Conservation (phyloP, 2,113 vertebrate species). For the Ceratotherium simum region DNA sequence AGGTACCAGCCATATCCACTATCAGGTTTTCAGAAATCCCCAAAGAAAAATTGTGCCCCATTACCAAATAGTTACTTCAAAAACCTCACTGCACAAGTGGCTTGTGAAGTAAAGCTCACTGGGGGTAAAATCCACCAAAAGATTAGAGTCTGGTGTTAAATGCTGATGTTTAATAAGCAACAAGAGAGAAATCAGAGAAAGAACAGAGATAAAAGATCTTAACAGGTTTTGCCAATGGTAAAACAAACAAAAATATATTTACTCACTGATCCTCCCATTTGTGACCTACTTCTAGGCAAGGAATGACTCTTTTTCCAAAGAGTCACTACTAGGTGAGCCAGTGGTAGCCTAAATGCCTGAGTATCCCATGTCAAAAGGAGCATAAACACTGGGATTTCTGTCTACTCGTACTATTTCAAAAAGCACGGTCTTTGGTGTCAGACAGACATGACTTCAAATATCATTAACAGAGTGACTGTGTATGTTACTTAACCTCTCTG, state of each 20-base stretch:
- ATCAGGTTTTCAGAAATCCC: slow-evolving; percentile 46
- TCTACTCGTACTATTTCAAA: neutral
- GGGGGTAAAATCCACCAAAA: slow-evolving; percentile 33
- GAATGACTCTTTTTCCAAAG: slow-evolving; percentile 42
- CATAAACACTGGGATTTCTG: neutral
- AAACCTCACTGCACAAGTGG: neutral
- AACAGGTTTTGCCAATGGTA: slow-evolving; percentile 1
- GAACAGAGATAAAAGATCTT: slow-evolving; percentile 11
- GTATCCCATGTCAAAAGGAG: neutral
- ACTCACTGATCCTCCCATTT: neutral
- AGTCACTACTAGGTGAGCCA: neutral
- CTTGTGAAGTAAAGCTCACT: neutral
- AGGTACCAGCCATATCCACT: neutral
- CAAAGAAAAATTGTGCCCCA: slow-evolving; percentile 34
- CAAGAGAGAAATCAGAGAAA: slow-evolving; percentile 6
- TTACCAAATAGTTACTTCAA: slow-evolving; percentile 1
- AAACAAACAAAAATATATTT: slow-evolving; percentile 58
- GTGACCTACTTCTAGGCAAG: slow-evolving; percentile 30
- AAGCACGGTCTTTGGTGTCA: slow-evolving; percentile 30
- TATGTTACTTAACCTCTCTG: slow-evolving; percentile 18
- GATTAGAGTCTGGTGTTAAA: slow-evolving; percentile 34
- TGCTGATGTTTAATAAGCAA: slow-evolving; percentile 52
- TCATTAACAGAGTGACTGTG: neutral
- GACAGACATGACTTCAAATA: slow-evolving; percentile 1
- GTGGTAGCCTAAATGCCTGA: neutral